Percentiles rank a stretch among this genome's conserved stretches.
Conservation (phyloP, 2,888 invertebrate genomes). For the Lordiphosa fenestrarum region DNA sequence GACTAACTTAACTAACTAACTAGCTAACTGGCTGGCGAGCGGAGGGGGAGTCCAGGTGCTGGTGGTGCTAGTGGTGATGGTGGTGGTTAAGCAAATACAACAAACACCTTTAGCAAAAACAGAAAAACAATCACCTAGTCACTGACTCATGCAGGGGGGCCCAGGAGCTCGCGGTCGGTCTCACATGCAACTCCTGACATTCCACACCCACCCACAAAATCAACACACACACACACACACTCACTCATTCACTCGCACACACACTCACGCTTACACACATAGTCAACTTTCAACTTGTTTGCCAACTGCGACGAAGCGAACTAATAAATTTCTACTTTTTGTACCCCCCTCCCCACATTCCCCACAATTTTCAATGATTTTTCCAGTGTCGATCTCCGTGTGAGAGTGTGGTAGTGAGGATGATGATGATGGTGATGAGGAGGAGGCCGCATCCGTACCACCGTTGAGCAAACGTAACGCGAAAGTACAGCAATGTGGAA, state of each 20-base stretch:
- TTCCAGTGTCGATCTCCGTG: conserved; percentile 49
- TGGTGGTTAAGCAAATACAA: conserved; percentile 20
- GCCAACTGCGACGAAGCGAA: conserved; percentile 70
- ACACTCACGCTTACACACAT: conserved; percentile 25
- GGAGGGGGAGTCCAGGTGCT: conserved; percentile 20
- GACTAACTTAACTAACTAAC: conserved; percentile 57
- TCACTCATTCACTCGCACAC: conserved; percentile 12
- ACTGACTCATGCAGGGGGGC: conserved; percentile 45
- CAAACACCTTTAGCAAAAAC: conserved; percentile 28
- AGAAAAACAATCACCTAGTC: conserved; percentile 19
- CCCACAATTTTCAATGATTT: conserved; percentile 53
- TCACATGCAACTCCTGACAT: conserved; percentile 16
- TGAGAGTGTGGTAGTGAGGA: conserved; percentile 35
- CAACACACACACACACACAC: conserved; percentile 18
- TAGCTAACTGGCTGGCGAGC: conserved; percentile 36
- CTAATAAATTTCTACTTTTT: conserved; percentile 72
- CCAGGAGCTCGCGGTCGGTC: neutral
- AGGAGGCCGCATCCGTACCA: conserved; percentile 34
- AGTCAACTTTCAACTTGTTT: conserved; percentile 64
- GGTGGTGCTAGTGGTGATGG: neutral
- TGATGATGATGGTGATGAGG: conserved; percentile 37
- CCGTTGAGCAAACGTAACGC: conserved; percentile 49
- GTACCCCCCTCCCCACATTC: conserved; percentile 17
- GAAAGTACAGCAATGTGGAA: conserved; percentile 75
- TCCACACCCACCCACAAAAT: conserved; percentile 26